Percentiles rank a stretch among this genome's conserved stretches.
These are phyloP conservation scores for Varanus komodoensis DNA, from an alignment of 2,113 vertebrate species.

Conservation along the genomic window DNA sequence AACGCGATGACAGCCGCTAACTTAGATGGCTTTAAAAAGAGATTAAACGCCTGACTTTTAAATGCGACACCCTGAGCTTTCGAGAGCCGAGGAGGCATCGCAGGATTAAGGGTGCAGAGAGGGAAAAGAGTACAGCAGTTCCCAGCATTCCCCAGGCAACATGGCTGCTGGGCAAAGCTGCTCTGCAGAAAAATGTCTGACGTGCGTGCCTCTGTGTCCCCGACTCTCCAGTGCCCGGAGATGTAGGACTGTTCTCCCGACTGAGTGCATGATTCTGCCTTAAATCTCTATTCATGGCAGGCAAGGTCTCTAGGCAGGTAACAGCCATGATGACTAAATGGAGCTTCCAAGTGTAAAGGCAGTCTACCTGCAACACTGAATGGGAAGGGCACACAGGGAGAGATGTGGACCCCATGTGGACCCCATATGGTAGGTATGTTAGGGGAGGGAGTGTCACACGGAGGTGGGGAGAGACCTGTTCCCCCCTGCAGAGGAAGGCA, in stretches of 20 bases:
- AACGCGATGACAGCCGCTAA: not conserved
- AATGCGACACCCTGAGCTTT: slow-evolving; percentile 25
- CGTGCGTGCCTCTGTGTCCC: too few species aligned
- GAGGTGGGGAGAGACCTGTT: too few species aligned
- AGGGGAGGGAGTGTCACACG: too few species aligned
- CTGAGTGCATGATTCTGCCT: too few species aligned
- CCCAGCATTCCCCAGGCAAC: too few species aligned
- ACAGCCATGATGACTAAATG: not conserved
- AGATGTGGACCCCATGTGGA: not conserved
- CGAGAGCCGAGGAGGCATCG: not conserved
- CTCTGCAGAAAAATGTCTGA: too few species aligned
- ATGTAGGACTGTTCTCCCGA: too few species aligned
- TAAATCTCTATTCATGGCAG: not conserved
- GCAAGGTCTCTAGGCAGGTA: not conserved
- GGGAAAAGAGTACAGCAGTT: not conserved
- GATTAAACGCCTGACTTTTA: not conserved
- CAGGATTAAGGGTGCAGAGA: not conserved
- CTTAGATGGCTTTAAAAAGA: not conserved
- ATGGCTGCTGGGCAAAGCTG: too few species aligned
- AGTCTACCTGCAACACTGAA: not conserved
- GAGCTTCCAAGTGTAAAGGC: not conserved
- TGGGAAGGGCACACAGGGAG: not conserved
- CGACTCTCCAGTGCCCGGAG: too few species aligned
- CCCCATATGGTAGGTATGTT: too few species aligned
- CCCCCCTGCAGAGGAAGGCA: too few species aligned